A percentile compares a stretch with the other conserved stretches of the same genome.
Conservation (phyloP, 1,140 invertebrate species). For the Pectinophora gossypiella region DNA sequence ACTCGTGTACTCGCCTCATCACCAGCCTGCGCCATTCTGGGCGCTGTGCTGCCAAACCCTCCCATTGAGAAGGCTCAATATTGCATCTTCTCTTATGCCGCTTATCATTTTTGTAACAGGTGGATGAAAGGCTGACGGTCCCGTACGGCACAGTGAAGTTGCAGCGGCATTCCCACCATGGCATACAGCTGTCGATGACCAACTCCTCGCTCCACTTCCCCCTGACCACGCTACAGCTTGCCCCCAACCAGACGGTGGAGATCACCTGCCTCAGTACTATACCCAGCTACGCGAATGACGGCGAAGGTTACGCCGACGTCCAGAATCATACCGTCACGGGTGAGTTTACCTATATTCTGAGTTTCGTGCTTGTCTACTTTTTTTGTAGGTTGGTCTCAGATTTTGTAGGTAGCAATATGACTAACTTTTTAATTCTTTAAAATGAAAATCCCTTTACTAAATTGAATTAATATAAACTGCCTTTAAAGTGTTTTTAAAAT, state of each 20-base stretch:
- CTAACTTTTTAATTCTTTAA: too few relatives aligned
- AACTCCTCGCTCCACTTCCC: conserved; percentile 77
- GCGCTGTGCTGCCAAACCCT: too few relatives aligned
- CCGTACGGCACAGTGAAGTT: conserved; percentile 51
- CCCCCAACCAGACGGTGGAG: conserved; percentile 79
- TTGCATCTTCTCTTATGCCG: too few relatives aligned
- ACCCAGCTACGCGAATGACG: conserved; percentile 78
- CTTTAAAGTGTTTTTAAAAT: too few relatives aligned
- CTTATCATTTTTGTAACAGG: conserved; percentile 35
- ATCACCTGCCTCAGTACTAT: conserved; percentile 85
- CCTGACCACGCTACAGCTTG: conserved; percentile 78
- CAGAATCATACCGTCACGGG: conserved; percentile 80
- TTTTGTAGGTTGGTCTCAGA: too few relatives aligned
- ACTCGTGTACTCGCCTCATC: too few relatives aligned
- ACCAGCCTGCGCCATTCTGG: too few relatives aligned
- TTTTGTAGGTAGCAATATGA: too few relatives aligned
- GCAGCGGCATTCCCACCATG: conserved; percentile 43
- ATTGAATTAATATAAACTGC: too few relatives aligned
- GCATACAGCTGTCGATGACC: conserved; percentile 53
- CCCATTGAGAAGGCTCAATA: too few relatives aligned
- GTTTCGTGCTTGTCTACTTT: too few relatives aligned
- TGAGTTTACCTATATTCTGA: conserved; percentile 63
- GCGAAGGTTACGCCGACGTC: conserved; percentile 81
- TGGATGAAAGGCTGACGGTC: conserved; percentile 60
- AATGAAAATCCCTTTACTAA: too few relatives aligned